Evolutionary conservation across 92 coral and sea anemone genomes (phyloP).

Genomic region (Porites evermanni): DNA sequence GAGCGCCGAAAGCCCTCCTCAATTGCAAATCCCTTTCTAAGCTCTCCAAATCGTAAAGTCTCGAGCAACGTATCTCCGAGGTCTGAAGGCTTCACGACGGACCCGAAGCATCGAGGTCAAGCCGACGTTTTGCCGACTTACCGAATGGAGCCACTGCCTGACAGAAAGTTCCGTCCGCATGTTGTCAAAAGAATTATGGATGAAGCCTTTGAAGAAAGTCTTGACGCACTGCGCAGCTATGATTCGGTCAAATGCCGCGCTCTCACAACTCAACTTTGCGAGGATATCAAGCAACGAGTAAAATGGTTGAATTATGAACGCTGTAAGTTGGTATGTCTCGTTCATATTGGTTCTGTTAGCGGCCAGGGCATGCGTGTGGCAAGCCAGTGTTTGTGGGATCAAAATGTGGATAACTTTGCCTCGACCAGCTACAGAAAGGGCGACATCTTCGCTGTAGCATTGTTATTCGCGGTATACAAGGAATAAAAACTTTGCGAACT

Average conservation of each 20-base stretch:
- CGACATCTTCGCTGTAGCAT: slow-evolving; percentile 90
- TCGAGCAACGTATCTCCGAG: slow-evolving; percentile 57
- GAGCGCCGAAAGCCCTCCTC: slow-evolving; percentile 80
- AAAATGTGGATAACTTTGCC: slow-evolving; percentile 85
- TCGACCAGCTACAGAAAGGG: slow-evolving; percentile 82
- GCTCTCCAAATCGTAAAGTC: slow-evolving; percentile 63
- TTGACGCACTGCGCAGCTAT: slow-evolving; percentile 77
- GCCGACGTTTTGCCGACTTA: slow-evolving; percentile 75
- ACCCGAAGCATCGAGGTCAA: not conserved
- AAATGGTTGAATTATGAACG: slow-evolving; percentile 94
- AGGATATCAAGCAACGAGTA: slow-evolving; percentile 95
- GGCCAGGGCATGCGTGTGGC: slow-evolving; percentile 93
- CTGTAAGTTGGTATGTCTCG: slow-evolving; percentile 88
- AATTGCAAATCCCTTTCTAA: slow-evolving; percentile 61
- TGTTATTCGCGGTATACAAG: slow-evolving; percentile 92
- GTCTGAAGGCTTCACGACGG: slow-evolving; percentile 15
- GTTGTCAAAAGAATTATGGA: slow-evolving; percentile 86
- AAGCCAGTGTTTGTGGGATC: slow-evolving; percentile 96
- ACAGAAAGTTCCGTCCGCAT: slow-evolving; percentile 81
- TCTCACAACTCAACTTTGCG: slow-evolving; percentile 81
- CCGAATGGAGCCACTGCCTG: slow-evolving; percentile 79
- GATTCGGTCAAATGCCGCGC: slow-evolving; percentile 89
- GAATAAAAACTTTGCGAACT: slow-evolving; percentile 48
- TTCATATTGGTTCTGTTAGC: slow-evolving; percentile 90
- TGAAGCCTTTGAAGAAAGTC: slow-evolving; percentile 81